Evolutionary conservation across 2,113 vertebrate species (phyloP), one percentile per base, ranked within the genome.

Genomic region (Chaenogobius annularis): DNA sequence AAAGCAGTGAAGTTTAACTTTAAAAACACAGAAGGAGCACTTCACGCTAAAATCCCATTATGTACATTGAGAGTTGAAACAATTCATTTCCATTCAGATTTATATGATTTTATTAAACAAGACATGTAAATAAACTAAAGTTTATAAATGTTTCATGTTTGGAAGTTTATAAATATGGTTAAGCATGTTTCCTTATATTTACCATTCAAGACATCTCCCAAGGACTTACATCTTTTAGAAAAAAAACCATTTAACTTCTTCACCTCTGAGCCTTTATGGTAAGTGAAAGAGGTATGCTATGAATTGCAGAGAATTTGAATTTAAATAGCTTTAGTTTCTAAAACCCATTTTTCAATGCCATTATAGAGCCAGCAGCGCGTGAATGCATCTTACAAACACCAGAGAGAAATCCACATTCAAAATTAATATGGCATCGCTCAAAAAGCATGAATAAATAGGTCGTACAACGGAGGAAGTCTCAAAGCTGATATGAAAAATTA

Each of bases 251-350:
- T 31, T 4, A 31, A 15, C 10, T n/a, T 17, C 3, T 62, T 5
- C 15, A 37, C 31, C 35, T n/a, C 15, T 7, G 2, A 2, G 61
- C 31, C 11, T 61, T 61, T 31, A 23, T 17, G 59, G 5, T 10
- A 10, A 62, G 17, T 62, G 59, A 40, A 62, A 62, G 59, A 62
- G 35, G 15, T 37, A 40, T 9, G 15, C 1, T 7, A 62, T 15
- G 9, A 12, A 73, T 68, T 0, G 59, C 68, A 44, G 15, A 62
- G 12, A 68, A 68, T 75, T 17, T 66, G 0, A 66, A 65, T 74
- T 19, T 40, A 56, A 70, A 22, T 66, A 3, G 44, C 19, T 10
- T 66, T 75, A 0, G 10, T 4, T 70, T 46, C n/a, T 19, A 63
- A 59, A 26, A 10, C 14, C 35, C 6, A 15, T 67, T 65, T 11